phyloP scores from a whole-genome alignment of 1,140 invertebrate genomes.

The Drosophila sp. region DNA sequence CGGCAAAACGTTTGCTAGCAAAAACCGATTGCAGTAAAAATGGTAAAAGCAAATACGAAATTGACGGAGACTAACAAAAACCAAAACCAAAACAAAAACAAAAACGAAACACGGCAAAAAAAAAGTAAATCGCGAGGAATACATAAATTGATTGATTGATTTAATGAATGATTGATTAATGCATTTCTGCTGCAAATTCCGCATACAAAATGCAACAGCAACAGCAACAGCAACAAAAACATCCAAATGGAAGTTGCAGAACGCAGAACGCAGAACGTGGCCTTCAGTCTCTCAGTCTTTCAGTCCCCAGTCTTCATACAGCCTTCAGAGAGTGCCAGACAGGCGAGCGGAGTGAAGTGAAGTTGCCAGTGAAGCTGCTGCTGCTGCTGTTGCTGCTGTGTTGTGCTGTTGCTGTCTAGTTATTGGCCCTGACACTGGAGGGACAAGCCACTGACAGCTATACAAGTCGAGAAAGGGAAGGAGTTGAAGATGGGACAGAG shows the following conservation, averaged over 20 bases:
- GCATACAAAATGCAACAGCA: conserved; percentile 72
- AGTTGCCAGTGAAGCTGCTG: conserved; percentile 1
- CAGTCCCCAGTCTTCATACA: conserved; percentile 64
- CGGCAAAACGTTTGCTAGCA: conserved; percentile 55
- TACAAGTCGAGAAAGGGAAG: background rate
- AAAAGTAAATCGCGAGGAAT: conserved; percentile 63
- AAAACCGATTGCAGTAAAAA: conserved; percentile 42
- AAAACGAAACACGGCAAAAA: background rate
- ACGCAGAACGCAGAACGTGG: conserved; percentile 55
- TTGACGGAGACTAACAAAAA: conserved; percentile 38
- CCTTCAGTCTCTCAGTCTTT: conserved; percentile 64
- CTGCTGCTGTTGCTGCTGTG: background rate
- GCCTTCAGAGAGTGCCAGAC: conserved; percentile 66
- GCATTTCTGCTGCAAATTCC: conserved; percentile 82
- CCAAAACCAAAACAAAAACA: conserved; percentile 24
- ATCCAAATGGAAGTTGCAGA: conserved; percentile 46
- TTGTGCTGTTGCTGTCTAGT: conserved; percentile 38
- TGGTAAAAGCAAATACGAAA: conserved; percentile 44
- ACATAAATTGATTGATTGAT: conserved; percentile 83
- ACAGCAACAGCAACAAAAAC: conserved; percentile 9
- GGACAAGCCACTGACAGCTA: conserved; percentile 25
- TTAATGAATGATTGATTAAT: conserved; percentile 84
- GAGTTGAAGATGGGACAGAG: too few relatives aligned
- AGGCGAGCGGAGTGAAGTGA: conserved; percentile 53
- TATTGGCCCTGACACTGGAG: conserved; percentile 70